Evolutionary conservation across 2,113 vertebrate genomes (phyloP).

Genomic region (Uria lomvia): DNA sequence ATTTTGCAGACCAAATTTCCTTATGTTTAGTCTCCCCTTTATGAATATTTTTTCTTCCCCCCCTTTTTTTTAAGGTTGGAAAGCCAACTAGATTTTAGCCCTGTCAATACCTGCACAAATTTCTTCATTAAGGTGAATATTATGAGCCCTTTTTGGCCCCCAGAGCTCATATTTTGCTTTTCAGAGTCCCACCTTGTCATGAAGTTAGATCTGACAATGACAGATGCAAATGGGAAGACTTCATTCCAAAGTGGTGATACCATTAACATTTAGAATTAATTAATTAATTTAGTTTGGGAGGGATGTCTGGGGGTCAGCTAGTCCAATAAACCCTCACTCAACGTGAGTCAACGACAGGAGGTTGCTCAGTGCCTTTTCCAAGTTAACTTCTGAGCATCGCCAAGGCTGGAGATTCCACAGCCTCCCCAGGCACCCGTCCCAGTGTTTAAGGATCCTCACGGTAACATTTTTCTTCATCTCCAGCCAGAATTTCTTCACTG

Average conservation of each 20-base stretch:
- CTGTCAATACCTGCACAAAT: background rate
- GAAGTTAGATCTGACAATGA: background rate
- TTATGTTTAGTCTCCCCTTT: background rate
- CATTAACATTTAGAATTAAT: background rate
- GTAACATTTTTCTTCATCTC: background rate
- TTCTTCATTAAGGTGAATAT: background rate
- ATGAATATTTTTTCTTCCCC: background rate
- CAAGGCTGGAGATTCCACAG: background rate
- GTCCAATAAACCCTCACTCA: background rate
- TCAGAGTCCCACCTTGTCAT: background rate
- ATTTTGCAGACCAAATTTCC: background rate
- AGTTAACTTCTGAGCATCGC: background rate
- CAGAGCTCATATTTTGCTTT: background rate
- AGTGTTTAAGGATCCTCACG: background rate
- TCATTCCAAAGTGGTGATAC: background rate
- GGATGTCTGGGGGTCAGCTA: background rate
- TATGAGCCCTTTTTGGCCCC: background rate
- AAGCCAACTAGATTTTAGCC: background rate
- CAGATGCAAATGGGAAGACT: background rate
- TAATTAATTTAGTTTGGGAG: background rate
- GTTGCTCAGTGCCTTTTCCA: background rate
- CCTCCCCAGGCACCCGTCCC: background rate
- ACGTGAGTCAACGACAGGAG: background rate
- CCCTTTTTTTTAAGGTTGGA: background rate
- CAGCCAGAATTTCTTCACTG: background rate